Percentiles rank a stretch among this genome's conserved stretches.
phyloP scores from a whole-genome alignment of 2,113 vertebrate species.

The Anser cygnoides region DNA sequence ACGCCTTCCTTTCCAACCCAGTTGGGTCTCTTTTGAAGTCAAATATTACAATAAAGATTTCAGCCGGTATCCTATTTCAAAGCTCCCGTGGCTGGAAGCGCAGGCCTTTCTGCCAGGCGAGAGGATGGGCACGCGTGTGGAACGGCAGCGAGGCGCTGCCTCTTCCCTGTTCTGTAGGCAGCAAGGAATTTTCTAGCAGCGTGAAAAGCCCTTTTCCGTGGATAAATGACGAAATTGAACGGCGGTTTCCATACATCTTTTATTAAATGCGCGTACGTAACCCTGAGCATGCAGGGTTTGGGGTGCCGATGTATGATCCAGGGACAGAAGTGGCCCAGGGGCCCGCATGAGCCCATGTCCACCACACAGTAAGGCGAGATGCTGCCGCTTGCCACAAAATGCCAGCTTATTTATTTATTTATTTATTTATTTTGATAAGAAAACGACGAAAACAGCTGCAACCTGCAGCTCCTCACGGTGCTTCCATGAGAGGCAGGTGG shows the following conservation, averaged over 20 bases:
- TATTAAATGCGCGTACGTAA: background rate
- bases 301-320: background rate
- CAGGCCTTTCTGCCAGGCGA: background rate
- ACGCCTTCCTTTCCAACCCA: background rate
- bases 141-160: background rate
- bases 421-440: background rate
- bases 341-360: rapidly evolving
- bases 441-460: background rate
- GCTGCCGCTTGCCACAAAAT: rapidly evolving
- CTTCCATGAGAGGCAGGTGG: background rate
- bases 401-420: background rate
- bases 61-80: background rate
- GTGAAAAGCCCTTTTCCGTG: background rate
- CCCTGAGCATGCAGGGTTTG: background rate
- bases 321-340: background rate
- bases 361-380: background rate
- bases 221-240: background rate
- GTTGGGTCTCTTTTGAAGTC: background rate
- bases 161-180: background rate
- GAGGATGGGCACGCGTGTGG: background rate
- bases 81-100: background rate
- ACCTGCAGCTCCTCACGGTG: background rate
- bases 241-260: background rate
- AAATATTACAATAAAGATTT: background rate
- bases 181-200: background rate